phyloP scores from a whole-genome alignment of 2,113 vertebrate genomes.

The Alligator sinensis region DNA sequence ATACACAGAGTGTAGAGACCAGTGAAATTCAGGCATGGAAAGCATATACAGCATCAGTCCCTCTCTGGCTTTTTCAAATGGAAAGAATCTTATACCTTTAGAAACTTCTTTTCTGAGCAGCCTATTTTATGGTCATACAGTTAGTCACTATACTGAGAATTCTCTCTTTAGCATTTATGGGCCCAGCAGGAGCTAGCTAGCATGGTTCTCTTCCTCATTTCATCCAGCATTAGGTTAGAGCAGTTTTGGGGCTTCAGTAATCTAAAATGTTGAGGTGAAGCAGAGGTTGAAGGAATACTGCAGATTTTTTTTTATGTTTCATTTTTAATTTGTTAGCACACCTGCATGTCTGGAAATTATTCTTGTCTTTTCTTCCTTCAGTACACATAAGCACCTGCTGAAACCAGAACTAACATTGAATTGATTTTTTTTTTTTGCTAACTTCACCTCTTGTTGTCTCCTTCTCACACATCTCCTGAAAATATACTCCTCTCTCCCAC shows the following conservation, averaged over 20 bases:
- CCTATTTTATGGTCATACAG: background rate
- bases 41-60: too few species aligned
- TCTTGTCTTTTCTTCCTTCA: constrained; percentile 39
- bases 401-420: constrained; percentile 27
- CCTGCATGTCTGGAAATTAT: constrained; percentile 52
- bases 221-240: background rate
- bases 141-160: background rate
- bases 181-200: background rate
- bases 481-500: too few species aligned
- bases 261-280: constrained; percentile 18
- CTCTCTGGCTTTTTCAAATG: too few species aligned
- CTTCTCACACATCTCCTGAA: background rate
- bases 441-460: constrained; percentile 16
- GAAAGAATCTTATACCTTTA: background rate
- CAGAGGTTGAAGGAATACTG: constrained; percentile 26
- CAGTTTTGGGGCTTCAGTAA: background rate
- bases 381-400: constrained; percentile 10
- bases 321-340: constrained; percentile 52
- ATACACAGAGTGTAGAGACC: background rate
- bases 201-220: background rate
- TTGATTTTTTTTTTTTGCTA: constrained; percentile 36
- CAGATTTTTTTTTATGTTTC: constrained; percentile 21
- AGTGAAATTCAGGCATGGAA: too few species aligned
- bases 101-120: background rate
- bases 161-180: background rate